Percentiles rank a stretch among this genome's conserved stretches.
phyloP scores from a whole-genome alignment of 2,797 vertebrate genomes.

The Dipus sagitta region DNA sequence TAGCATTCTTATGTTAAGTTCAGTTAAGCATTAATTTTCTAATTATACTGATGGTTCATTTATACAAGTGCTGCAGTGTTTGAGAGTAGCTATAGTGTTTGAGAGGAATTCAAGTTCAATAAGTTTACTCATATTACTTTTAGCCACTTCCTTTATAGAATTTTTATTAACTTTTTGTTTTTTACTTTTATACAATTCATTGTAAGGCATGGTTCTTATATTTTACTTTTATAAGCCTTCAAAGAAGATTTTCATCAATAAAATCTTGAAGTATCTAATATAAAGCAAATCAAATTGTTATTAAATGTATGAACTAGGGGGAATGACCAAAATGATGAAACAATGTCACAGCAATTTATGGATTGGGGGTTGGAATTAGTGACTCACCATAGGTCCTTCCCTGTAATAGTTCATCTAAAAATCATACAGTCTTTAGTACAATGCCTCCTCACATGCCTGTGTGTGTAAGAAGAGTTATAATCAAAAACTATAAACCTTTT shows the following conservation, averaged over 20 bases:
- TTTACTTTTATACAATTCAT: background rate
- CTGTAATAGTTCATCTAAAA: constrained; percentile 85
- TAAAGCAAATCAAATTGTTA: constrained; percentile 68
- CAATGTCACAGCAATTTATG: constrained; percentile 78
- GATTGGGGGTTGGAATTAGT: constrained; percentile 54
- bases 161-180: background rate
- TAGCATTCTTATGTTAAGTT: background rate
- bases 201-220: background rate
- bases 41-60: background rate
- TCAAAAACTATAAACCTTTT: constrained; percentile 87
- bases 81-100: background rate
- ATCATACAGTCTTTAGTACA: constrained; percentile 82
- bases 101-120: background rate
- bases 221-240: constrained; percentile 42
- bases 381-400: constrained; percentile 73
- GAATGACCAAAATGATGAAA: constrained; percentile 41
- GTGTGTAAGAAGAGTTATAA: constrained; percentile 80
- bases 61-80: background rate
- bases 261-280: constrained; percentile 68
- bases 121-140: background rate
- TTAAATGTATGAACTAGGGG: constrained; percentile 64
- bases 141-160: background rate
- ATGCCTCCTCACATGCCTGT: constrained; percentile 66
- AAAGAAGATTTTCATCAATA: constrained; percentile 66
- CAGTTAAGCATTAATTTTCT: background rate